phyloP scores from a whole-genome alignment of 2,797 vertebrate genomes.

The Nasua narica region DNA sequence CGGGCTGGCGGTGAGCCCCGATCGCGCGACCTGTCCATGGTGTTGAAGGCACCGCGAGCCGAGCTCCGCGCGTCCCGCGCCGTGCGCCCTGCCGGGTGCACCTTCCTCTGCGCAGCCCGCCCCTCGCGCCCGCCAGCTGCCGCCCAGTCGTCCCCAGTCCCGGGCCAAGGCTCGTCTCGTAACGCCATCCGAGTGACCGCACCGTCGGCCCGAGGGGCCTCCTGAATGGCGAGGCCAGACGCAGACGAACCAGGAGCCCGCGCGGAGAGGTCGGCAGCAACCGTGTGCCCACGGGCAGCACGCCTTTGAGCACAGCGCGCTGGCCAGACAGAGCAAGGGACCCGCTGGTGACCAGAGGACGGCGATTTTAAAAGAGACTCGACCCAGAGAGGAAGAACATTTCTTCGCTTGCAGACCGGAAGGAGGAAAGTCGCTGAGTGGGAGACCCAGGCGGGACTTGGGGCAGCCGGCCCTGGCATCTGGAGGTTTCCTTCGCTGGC shows the following conservation, averaged over 20 bases:
- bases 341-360: not conserved
- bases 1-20: not conserved
- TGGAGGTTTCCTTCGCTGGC: slow-evolving; percentile 20
- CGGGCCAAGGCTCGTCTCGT: not conserved
- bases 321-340: slow-evolving; percentile 6
- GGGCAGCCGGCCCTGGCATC: not conserved
- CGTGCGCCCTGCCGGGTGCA: not conserved
- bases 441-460: slow-evolving; percentile 33
- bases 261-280: slow-evolving; percentile 65
- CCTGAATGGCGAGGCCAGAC: slow-evolving; percentile 71
- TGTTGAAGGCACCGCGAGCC: slow-evolving; percentile 65
- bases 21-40: slow-evolving; percentile 67
- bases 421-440: slow-evolving; percentile 45
- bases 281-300: slow-evolving; percentile 45
- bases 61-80: not conserved
- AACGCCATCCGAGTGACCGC: slow-evolving; percentile 59
- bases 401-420: slow-evolving; percentile 43
- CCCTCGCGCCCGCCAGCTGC: slow-evolving; percentile 6
- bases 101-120: not conserved
- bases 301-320: slow-evolving; percentile 58
- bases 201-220: slow-evolving; percentile 18
- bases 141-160: not conserved
- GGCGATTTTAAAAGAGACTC: not conserved
- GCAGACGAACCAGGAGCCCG: slow-evolving; percentile 46
- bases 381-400: not conserved